Evolutionary conservation across 37 sponge, comb jelly and placozoan genomes (phyloP).

Genomic region (Lycopodina hypogea): DNA sequence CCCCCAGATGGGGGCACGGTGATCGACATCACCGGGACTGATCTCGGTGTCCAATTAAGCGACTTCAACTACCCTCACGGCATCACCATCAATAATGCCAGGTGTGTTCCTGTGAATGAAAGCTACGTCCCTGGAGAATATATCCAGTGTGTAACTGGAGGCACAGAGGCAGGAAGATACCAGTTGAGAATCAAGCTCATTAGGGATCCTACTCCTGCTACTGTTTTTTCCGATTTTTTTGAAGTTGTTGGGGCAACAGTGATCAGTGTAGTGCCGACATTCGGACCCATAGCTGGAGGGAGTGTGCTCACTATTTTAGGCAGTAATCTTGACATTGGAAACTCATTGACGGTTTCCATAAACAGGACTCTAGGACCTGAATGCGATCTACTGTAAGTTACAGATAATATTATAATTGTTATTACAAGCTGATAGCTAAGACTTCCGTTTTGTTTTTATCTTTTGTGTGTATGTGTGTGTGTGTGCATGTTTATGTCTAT

Average conservation of each 20-base stretch:
- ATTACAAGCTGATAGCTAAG: no score
- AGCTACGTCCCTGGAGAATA: slow-evolving; percentile 29
- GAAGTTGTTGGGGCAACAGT: slow-evolving; percentile 23
- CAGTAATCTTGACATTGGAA: slow-evolving; percentile 59
- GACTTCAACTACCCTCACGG: slow-evolving; percentile 11
- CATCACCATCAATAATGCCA: slow-evolving; percentile 16
- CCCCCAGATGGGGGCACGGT: slow-evolving; percentile 32
- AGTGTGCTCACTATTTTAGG: slow-evolving; percentile 57
- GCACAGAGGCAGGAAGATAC: not conserved
- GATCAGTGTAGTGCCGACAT: slow-evolving; percentile 47
- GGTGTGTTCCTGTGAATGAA: slow-evolving; percentile 22
- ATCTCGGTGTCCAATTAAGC: slow-evolving; percentile 54
- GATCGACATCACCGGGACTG: slow-evolving; percentile 62
- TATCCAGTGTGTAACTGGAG: slow-evolving; percentile 33
- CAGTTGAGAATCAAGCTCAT: not conserved
- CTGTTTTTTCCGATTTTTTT: not conserved
- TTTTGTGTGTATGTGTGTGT: no score
- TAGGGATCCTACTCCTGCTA: not conserved
- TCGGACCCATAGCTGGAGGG: slow-evolving; percentile 77
- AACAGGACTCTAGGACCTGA: not conserved
- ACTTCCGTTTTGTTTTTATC: no score
- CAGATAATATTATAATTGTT: not conserved
- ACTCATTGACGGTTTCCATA: slow-evolving; percentile 30
- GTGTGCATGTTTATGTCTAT: no score
- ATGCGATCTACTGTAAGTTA: slow-evolving; percentile 11